Evolutionary conservation across 1,140 invertebrate genomes (phyloP), one percentile per base, ranked within the genome.

Genomic region (Lerema accius): DNA sequence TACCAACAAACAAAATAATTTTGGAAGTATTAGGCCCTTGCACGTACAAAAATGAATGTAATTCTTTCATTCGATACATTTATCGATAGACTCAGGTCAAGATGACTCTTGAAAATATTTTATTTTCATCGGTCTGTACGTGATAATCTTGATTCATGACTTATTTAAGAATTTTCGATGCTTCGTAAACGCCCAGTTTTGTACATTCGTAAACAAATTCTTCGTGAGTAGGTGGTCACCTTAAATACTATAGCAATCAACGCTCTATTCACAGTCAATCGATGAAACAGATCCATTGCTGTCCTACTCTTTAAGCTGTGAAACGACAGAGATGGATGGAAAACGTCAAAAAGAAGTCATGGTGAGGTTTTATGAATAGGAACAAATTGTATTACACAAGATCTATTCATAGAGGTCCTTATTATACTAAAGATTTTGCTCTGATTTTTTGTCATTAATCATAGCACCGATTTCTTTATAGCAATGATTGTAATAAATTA

Each of bases 371-470:
- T 13, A 7, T 55, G 50, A 55, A 55, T 55, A 10, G 50, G 11
- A 13, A 55, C 50, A 55, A 55, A 55, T 55, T 55, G n/a, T 37
- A 42, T 55, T 42, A 55, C 37, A 42, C 50, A 2, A 42, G 17
- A 11, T 11, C 49, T 14, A 42, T 55, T 55, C 50, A 55, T 23
- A 16, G 15, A 5, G 13, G 13, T n/a, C n/a, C n/a, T n/a, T 40
- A 51, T 9, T 37, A 7, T 51, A 39, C 4, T 40, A 40, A 10
- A n/a, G 49, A 51, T 39, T 19, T 46, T 17, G 15, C 15, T 51
- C 32, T 51, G 28, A 32, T 32, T 32, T 32, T 32, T 32, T 32
- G 28, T 32, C 28, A 9, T 32, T 32, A 32, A 32, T 32, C 28
- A 13, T 16, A 11, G 3, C 32, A 26, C 23, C 43, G 43, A 42